phyloP scores from a whole-genome alignment of 1,140 invertebrate genomes.

The Aphidius gifuensis region DNA sequence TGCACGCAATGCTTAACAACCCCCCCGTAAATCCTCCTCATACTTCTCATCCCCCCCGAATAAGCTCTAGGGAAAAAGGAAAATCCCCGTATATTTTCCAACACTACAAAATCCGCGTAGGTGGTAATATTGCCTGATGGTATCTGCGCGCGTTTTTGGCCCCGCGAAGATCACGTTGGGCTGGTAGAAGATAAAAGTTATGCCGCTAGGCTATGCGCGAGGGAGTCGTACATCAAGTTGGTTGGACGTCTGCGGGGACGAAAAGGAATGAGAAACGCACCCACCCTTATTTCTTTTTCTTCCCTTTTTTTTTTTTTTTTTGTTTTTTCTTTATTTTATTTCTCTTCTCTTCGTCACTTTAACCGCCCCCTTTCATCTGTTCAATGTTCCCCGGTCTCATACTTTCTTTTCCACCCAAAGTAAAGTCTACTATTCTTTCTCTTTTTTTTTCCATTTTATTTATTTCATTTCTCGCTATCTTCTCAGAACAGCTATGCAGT shows the following conservation, averaged over 20 bases:
- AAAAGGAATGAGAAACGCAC: conserved; percentile 38
- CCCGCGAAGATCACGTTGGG: conserved; percentile 35
- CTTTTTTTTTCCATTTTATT: conserved; percentile 8
- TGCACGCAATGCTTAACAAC: neutral
- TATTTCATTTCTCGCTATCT: conserved; percentile 41
- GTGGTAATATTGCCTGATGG: conserved; percentile 32
- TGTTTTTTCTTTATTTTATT: conserved; percentile 16
- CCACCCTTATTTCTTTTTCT: conserved; percentile 22
- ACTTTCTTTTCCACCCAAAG: conserved; percentile 6
- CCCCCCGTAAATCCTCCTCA: neutral
- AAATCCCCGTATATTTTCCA: conserved; percentile 27
- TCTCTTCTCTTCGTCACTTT: conserved; percentile 29
- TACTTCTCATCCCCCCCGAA: neutral
- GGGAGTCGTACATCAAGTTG: conserved; percentile 52
- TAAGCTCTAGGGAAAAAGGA: conserved; percentile 14
- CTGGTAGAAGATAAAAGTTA: conserved; percentile 55
- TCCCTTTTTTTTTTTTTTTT: conserved; percentile 30
- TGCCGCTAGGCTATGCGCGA: conserved; percentile 52
- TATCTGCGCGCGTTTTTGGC: conserved; percentile 29
- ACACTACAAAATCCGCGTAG: conserved; percentile 26
- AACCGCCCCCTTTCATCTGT: conserved; percentile 29
- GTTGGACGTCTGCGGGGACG: conserved; percentile 53
- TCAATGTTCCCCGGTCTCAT: conserved; percentile 11
- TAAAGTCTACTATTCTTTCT: conserved; percentile 5
- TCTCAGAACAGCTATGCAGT: conserved; percentile 32